Evolutionary conservation across 2,113 vertebrate genomes (phyloP), one percentile per base, ranked within the genome.

Genomic region (Anhinga rufa): DNA sequence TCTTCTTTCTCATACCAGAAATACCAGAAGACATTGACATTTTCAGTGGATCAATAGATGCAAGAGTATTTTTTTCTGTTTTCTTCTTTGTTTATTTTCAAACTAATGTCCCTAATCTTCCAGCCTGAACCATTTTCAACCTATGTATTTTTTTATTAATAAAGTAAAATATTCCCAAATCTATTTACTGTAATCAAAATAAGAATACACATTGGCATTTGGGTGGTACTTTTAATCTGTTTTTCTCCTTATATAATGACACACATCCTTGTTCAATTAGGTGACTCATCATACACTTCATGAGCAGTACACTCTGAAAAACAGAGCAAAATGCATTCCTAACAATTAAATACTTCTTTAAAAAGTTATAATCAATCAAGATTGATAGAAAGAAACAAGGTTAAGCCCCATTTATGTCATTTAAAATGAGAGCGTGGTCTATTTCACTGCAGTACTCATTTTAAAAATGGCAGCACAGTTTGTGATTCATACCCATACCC

Each of bases 281-380:
- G 61, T 98, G 98, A 98, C 86, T 98, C 97, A 97, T 95, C 91
- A 81, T 81, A 95, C 17, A n/a, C 21, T 92, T 88, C 89, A 94
- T 91, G 82, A 95, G 54, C 71, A 92, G 44, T 44, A 52, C 20
- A 3, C 68, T 93, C 44, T 92, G 85, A 96, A 90, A 96, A 97
- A 80, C 79, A 97, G 89, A 87, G 44, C 65, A 86, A 97, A 97
- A 97, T 71, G 62, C 32, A 93, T 94, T 77, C 69, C 60, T 72
- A 91, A 86, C 75, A 95, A 96, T 97, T 96, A 97, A 80, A 55
- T 81, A 70, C n/a, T 96, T 93, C 95, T 97, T 86, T 38, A 80
- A 93, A 96, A 91, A 87, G 58, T 89, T 93, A 87, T 48, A 85
- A 85, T 95, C 82, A 92, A 54, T 91, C 64, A 92, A 93, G 69